These are phyloP conservation scores for Papilio polyxenes DNA, from an alignment of 1,140 invertebrate genomes.

Conservation along the genomic window DNA sequence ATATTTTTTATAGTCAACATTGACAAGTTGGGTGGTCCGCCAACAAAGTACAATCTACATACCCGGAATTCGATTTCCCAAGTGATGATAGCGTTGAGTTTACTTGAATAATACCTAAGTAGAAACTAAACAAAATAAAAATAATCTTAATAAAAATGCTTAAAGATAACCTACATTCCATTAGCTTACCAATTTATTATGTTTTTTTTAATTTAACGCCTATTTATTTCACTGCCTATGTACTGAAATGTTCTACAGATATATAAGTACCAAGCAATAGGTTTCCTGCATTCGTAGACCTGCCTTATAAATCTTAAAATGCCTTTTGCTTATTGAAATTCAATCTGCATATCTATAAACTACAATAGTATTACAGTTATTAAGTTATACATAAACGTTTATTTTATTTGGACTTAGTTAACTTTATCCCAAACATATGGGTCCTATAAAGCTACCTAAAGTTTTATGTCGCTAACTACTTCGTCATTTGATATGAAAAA, in stretches of 20 bases:
- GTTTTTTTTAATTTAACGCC: not conserved
- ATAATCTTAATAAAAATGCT: not conserved
- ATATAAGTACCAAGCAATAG: too few relatives aligned
- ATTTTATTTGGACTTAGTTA: not conserved
- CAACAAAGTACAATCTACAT: not conserved
- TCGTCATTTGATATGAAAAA: not conserved
- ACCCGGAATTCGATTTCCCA: conserved; percentile 4
- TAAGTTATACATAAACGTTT: too few relatives aligned
- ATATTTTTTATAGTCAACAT: not conserved
- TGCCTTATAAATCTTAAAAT: too few relatives aligned
- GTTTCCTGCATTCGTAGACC: too few relatives aligned
- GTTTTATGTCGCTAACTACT: not conserved
- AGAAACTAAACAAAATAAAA: not conserved
- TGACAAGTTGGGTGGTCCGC: conserved; percentile 4
- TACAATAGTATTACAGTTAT: too few relatives aligned
- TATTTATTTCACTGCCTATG: too few relatives aligned
- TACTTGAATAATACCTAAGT: not conserved
- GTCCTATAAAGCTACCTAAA: not conserved
- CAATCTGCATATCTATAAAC: too few relatives aligned
- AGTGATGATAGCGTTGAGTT: not conserved
- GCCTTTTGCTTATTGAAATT: too few relatives aligned
- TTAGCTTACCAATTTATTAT: not conserved
- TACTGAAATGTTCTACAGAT: too few relatives aligned
- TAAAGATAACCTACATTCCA: not conserved
- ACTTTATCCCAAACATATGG: not conserved